Base-by-base conservation (phyloP, 2,113 vertebrate genomes). In the Narcine bancroftii region DNA sequence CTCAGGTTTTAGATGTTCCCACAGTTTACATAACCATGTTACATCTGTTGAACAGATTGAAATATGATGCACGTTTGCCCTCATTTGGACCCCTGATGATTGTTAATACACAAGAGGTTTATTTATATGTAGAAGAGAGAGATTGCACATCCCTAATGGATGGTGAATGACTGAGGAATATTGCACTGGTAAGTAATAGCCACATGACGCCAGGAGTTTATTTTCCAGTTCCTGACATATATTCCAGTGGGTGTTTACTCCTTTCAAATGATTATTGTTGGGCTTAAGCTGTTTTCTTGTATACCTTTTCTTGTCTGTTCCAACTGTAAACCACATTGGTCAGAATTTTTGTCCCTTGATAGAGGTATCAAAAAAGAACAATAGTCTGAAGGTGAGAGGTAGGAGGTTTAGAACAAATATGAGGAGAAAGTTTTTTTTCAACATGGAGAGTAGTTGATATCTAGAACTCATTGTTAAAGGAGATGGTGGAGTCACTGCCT, bases 21-120 rank as follows among this genome's bases (percentile, higher is more conserved):
- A 83, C 47, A 83, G 24, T 56, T 26, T 53, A 45, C 77, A 85
- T 17, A n/a, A 15, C 81, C 81, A 60, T 36, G 17, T 56, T 56
- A 56, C 81, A 85, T 87, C 81, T 87, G 81, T 10, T 87, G 36
- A 60, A 63, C 53, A 87, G 53, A 87, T 87, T 87, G 81, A 87
- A 87, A 63, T 17, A 81, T 13, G 47, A 81, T 15, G 47, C 9
- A 87, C 36, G 53, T 36, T 36, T 19, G 6, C 33, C 81, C 81
- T 39, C 0, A 87, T 63, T n/a, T 63, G 53, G 81, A 63, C 33
- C 81, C n/a, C 50, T 60, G 50, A 53, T 56, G 36, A 21, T n/a
- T 36, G 81, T 87, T 63, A 87, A 63, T 56, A 39, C 33, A 60
- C 53, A 36, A 6, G 53, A 87, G 81, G 13, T 87, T 87, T 63